phyloP scores from a whole-genome alignment of 2,888 invertebrate species.

The Caenorhabditis macrosperma region DNA sequence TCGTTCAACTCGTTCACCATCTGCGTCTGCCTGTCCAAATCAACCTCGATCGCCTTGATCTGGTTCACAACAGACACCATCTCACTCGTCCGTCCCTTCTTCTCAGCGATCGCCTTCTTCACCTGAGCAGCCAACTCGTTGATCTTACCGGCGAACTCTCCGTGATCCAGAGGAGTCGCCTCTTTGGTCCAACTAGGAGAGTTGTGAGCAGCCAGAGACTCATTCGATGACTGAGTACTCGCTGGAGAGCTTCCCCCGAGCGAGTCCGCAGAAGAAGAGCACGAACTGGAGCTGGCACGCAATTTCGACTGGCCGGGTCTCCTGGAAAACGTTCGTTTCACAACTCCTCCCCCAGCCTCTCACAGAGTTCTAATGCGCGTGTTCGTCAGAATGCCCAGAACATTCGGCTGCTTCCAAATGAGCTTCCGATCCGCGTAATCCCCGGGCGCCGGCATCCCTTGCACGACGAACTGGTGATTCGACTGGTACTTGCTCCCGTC shows the following conservation, averaged over 20 bases:
- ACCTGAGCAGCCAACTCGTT: conserved; percentile 31
- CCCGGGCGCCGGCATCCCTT: conserved; percentile 60
- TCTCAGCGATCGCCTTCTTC: conserved; percentile 45
- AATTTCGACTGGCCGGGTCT: conserved; percentile 23
- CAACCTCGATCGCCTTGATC: conserved; percentile 61
- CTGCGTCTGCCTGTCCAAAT: conserved; percentile 60
- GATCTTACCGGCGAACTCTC: conserved; percentile 34
- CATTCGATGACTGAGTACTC: conserved; percentile 6
- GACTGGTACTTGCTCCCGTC: conserved; percentile 50
- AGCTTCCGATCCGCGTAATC: conserved; percentile 41
- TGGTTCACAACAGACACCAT: conserved; percentile 61
- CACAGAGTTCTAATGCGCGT: conserved; percentile 48
- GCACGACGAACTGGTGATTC: conserved; percentile 51
- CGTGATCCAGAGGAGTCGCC: conserved; percentile 31
- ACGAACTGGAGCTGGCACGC: conserved; percentile 5
- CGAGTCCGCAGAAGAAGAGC: conserved; percentile 5
- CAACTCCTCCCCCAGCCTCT: not conserved
- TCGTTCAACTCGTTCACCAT: conserved; percentile 45
- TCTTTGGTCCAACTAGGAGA: conserved; percentile 21
- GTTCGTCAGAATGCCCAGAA: conserved; percentile 48
- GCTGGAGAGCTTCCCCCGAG: conserved; percentile 4
- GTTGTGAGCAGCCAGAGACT: conserved; percentile 11
- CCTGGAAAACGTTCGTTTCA: conserved; percentile 8
- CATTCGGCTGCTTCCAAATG: conserved; percentile 52
- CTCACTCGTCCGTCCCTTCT: conserved; percentile 41